A percentile compares a stretch with the other conserved stretches of the same genome.
Conservation (phyloP, 2,888 invertebrate species). For the Dendrolimus houi region DNA sequence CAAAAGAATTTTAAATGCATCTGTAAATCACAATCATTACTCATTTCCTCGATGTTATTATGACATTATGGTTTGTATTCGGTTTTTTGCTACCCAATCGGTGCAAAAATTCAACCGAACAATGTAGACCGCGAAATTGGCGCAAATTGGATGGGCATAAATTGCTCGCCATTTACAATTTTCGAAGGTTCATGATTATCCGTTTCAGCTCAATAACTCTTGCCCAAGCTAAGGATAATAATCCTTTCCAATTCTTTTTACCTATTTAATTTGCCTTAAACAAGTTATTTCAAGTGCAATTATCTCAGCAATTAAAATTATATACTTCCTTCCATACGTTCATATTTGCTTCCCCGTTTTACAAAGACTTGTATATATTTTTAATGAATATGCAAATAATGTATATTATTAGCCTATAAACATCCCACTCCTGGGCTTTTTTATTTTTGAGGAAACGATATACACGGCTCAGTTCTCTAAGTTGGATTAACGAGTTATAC, state of each 20-base stretch:
- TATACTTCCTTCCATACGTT: no score
- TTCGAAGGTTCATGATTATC: constrained; percentile 5
- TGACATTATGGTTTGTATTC: constrained; percentile 33
- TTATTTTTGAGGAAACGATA: no score
- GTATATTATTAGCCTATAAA: no score
- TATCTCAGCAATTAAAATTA: no score
- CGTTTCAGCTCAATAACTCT: not conserved
- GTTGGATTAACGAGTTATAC: no score
- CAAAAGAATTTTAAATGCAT: constrained; percentile 42
- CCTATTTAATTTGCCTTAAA: no score
- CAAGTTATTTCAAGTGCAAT: no score
- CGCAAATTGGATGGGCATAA: constrained; percentile 56
- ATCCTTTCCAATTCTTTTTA: not conserved
- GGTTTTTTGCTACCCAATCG: constrained; percentile 37
- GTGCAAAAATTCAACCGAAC: constrained; percentile 23
- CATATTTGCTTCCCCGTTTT: no score
- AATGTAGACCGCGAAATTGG: constrained; percentile 52
- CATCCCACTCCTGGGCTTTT: no score
- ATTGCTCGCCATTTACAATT: constrained; percentile 46
- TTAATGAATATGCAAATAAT: no score
- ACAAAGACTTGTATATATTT: no score
- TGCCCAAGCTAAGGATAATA: not conserved
- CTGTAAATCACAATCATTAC: constrained; percentile 41
- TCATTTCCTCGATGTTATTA: constrained; percentile 41
- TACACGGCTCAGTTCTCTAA: no score